Evolutionary conservation across 2,888 invertebrate species (phyloP), one percentile per base, ranked within the genome.

Genomic region (Amblyjoppa proteus): DNA sequence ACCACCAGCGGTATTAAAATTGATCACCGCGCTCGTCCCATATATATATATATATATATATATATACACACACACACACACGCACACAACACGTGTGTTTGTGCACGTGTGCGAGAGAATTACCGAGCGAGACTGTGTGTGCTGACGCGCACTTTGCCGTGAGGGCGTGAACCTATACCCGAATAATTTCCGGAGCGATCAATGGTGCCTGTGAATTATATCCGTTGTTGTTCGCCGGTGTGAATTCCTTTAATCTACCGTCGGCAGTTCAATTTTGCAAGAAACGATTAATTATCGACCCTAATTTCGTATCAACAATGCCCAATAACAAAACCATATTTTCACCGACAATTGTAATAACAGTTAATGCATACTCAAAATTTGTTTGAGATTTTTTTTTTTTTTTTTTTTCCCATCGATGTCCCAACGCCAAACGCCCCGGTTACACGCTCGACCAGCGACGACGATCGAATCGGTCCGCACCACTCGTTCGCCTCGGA

Each of bases 161-260:
- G 80, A 78, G 80, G 81, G 83, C 84, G 85, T 79, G 64, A 79
- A 85, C 80, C 87, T 74, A 85, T 85, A 81, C 77, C 80, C 80
- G 79, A 87, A 87, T 87, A 87, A 87, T 87, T 87, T 87, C 87
- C 87, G 81, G 87, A 49, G 56, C 87, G 77, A 85, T 87, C 85
- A 85, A 87, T 85, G 87, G 83, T 13, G 77, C 85, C 74, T 84
- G 85, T 80, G 85, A 87, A 85, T 87, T 83, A 85, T 83, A 80
- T 82, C 83, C 84, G 79, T 75, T 81, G 69, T 81, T 82, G 78
- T 79, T 71, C 61, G 38, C 28, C 75, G 13, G 64, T 11, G 71
- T 28, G 78, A 78, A 45, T 79, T 82, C 70, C 78, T 56, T 70
- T 64, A 69, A 58, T 77, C 77, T 69, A 41, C 41, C 31, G 20